These are phyloP conservation scores for Vulpes lagopus DNA, from an alignment of 2,113 vertebrate genomes.

Conservation along the genomic window DNA sequence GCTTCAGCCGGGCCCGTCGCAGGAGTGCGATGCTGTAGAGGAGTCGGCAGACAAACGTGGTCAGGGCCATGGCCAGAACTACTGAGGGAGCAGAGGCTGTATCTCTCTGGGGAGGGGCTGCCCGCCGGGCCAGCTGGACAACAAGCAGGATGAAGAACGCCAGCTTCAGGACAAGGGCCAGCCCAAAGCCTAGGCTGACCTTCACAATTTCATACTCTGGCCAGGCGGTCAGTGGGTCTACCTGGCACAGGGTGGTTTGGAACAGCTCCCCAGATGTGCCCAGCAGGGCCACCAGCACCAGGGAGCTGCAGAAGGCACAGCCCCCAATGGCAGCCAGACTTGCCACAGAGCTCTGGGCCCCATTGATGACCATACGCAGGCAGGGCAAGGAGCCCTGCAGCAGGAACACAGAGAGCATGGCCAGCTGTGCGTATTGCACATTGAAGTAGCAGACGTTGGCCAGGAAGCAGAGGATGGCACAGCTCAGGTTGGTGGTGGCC, in stretches of 20 bases:
- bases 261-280: conserved; percentile 72
- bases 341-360: not conserved
- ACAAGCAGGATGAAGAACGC: conserved; percentile 75
- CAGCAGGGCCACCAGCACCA: conserved; percentile 82
- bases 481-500: conserved; percentile 81
- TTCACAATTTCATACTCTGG: conserved; percentile 87
- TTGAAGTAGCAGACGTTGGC: conserved; percentile 88
- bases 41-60: conserved; percentile 81
- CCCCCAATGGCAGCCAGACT: conserved; percentile 74
- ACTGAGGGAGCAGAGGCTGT: conserved; percentile 47
- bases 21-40: conserved; percentile 87
- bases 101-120: conserved; percentile 64
- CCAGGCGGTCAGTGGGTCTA: conserved; percentile 83
- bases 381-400: conserved; percentile 66
- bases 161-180: conserved; percentile 84
- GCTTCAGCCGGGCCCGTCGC: conserved; percentile 75
- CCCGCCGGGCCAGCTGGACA: conserved; percentile 62
- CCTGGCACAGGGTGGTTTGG: conserved; percentile 78
- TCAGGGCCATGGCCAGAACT: conserved; percentile 52
- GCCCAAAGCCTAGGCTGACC: conserved; percentile 86
- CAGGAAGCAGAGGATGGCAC: conserved; percentile 87
- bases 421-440: conserved; percentile 83
- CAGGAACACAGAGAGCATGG: conserved; percentile 80
- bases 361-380: not conserved
- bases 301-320: conserved; percentile 81